Percentiles rank a stretch among this genome's conserved stretches.
Conservation (phyloP, 2,797 vertebrate species). For the Danio tinwini region DNA sequence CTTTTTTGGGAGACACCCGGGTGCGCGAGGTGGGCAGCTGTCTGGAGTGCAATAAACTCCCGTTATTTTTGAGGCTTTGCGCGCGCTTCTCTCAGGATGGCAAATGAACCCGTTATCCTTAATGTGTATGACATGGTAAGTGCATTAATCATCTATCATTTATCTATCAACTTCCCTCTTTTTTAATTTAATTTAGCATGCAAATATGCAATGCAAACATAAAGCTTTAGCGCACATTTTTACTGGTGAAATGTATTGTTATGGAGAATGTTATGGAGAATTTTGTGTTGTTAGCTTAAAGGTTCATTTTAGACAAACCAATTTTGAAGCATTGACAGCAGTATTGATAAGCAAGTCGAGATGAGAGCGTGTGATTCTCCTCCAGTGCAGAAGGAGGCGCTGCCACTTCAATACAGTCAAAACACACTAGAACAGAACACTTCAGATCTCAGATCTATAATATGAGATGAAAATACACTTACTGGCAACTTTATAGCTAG, state of each 20-base stretch:
- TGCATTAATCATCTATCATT: neutral
- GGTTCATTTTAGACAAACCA: neutral
- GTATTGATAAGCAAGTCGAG: neutral
- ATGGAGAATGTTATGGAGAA: neutral
- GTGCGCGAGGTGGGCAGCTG: constrained; percentile 39
- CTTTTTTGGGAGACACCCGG: constrained; percentile 21
- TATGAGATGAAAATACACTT: neutral
- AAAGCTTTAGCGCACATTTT: neutral
- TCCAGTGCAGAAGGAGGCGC: constrained; percentile 18
- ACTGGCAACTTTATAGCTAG: no score
- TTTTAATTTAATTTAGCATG: neutral
- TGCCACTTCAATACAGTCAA: neutral
- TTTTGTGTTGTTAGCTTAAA: neutral
- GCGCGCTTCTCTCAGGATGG: constrained; percentile 84
- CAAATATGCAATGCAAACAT: neutral
- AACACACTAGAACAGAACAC: neutral
- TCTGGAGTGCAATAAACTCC: constrained; percentile 62
- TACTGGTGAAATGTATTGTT: neutral
- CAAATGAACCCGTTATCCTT: constrained; percentile 94
- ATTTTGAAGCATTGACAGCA: neutral
- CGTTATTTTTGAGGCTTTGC: constrained; percentile 62
- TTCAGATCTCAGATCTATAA: neutral
- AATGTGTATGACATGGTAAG: constrained; percentile 98
- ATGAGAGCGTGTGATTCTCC: constrained; percentile 22
- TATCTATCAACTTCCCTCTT: neutral